These are phyloP conservation scores for Myioborus miniatus DNA, from an alignment of 2,797 vertebrate species.

Conservation along the genomic window DNA sequence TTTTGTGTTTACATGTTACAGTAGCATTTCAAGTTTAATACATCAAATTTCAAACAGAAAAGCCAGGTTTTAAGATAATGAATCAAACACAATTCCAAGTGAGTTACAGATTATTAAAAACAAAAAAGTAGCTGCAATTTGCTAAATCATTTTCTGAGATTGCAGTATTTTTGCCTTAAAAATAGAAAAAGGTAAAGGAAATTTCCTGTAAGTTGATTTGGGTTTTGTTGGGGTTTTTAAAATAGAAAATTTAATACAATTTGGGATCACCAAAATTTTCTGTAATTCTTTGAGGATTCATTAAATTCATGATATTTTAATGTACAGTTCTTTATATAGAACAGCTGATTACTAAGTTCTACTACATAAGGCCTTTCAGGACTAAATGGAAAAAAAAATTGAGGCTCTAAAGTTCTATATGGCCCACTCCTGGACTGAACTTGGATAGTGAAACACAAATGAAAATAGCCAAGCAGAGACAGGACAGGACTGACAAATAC, in stretches of 20 bases:
- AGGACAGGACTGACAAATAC: background rate
- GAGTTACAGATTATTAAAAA: background rate
- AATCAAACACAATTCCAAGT: background rate
- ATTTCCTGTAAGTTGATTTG: background rate
- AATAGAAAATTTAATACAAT: background rate
- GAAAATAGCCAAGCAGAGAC: background rate
- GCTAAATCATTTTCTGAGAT: background rate
- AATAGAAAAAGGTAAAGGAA: background rate
- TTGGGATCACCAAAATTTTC: background rate
- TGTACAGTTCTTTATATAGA: background rate
- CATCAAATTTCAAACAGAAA: background rate
- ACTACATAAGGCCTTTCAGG: background rate
- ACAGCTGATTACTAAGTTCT: background rate
- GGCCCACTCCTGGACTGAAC: background rate
- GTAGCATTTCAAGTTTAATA: background rate
- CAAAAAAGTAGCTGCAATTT: background rate
- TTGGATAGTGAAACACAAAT: background rate
- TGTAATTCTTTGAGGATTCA: background rate
- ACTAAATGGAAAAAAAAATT: background rate
- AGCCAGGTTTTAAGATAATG: background rate
- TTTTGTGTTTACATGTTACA: background rate
- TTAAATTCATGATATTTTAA: background rate
- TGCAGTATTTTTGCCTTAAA: background rate
- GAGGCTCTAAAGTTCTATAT: background rate
- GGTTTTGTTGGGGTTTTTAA: background rate